These are phyloP conservation scores for Chrysocyon brachyurus DNA, from an alignment of 2,797 vertebrate genomes.

Conservation along the genomic window DNA sequence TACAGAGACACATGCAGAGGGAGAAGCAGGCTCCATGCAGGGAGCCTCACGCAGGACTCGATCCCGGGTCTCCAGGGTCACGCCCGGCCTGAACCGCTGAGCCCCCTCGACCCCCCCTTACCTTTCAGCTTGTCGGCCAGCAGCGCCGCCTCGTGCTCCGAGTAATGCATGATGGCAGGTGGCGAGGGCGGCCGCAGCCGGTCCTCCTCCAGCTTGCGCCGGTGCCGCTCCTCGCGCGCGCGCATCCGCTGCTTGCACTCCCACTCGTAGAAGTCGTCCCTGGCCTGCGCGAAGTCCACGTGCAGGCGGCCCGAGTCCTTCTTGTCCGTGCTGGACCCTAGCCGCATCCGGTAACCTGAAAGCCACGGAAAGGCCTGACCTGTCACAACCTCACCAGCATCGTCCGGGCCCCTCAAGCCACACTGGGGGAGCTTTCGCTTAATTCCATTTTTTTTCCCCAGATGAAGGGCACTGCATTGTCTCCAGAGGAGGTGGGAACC, in stretches of 20 bases:
- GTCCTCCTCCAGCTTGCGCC: conserved; percentile 92
- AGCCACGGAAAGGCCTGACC: conserved; percentile 81
- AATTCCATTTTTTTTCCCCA: too few species aligned
- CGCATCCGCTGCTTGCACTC: conserved; percentile 92
- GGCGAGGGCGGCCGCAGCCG: conserved; percentile 91
- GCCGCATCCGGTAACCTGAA: conserved; percentile 92
- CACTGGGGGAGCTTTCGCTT: too few species aligned
- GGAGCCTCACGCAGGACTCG: too few species aligned
- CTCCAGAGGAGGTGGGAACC: not conserved
- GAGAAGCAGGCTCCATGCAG: too few species aligned
- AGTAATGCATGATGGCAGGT: conserved; percentile 92
- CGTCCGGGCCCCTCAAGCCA: not conserved
- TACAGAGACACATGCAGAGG: too few species aligned
- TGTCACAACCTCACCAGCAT: not conserved
- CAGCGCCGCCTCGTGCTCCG: conserved; percentile 91
- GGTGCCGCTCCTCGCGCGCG: conserved; percentile 91
- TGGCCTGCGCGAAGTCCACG: conserved; percentile 92
- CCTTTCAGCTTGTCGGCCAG: conserved; percentile 93
- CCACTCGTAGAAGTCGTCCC: conserved; percentile 93
- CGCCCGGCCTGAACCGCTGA: too few species aligned
- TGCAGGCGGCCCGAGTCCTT: conserved; percentile 93
- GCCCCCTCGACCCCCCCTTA: conserved; percentile 66
- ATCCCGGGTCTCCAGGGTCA: too few species aligned
- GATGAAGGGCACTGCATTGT: not conserved
- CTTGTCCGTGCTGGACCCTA: conserved; percentile 93